Conservation (phyloP, 2,888 invertebrate genomes). For the Drosophila anomelani region DNA sequence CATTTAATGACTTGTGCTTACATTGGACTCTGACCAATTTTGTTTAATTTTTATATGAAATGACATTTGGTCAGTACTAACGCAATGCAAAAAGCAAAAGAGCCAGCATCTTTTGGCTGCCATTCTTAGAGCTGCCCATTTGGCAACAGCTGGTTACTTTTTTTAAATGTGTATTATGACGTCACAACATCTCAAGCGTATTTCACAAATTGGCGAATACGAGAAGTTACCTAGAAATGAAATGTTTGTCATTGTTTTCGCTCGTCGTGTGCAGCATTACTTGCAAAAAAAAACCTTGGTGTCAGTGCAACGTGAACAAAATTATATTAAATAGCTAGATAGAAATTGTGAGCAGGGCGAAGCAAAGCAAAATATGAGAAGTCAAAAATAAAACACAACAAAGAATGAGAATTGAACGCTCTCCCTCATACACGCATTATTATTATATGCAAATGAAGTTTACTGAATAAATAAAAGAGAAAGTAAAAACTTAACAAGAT, state of each 20-base stretch:
- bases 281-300: constrained; percentile 54
- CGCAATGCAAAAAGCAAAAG: not conserved
- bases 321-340: constrained; percentile 22
- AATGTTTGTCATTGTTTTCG: constrained; percentile 14
- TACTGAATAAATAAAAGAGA: constrained; percentile 74
- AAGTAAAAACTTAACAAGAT: constrained; percentile 67
- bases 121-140: constrained; percentile 9
- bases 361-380: constrained; percentile 60
- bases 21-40: not conserved
- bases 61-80: not conserved
- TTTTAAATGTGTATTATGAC: constrained; percentile 47
- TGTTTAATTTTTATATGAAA: not conserved
- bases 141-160: constrained; percentile 31
- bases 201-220: constrained; percentile 60
- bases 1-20: not conserved
- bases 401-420: constrained; percentile 37
- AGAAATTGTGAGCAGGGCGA: constrained; percentile 13
- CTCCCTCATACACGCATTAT: constrained; percentile 2
- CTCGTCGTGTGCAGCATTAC: constrained; percentile 38
- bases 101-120: not conserved
- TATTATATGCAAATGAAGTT: constrained; percentile 18
- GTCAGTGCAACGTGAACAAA: constrained; percentile 57
- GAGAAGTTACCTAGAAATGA: constrained; percentile 7
- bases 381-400: constrained; percentile 62
- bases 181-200: constrained; percentile 54